Conservation (phyloP, 2,797 vertebrate genomes). For the Austrolebias charrua region DNA sequence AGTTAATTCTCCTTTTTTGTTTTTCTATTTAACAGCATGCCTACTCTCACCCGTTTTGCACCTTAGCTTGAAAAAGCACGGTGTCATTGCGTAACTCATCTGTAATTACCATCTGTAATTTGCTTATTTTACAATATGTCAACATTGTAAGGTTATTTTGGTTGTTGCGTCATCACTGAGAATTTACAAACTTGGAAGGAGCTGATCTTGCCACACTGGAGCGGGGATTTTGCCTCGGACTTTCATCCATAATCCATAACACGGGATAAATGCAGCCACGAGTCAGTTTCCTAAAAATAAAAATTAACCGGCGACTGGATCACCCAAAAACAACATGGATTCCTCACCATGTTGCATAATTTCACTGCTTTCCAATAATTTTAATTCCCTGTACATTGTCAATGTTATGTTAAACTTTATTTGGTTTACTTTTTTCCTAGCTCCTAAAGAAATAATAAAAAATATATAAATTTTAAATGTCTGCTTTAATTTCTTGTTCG, state of each 20-base stretch:
- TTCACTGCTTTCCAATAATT: slow-evolving; percentile 50
- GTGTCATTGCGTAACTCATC: slow-evolving; percentile 64
- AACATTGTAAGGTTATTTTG: slow-evolving; percentile 66
- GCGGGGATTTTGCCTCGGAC: slow-evolving; percentile 34
- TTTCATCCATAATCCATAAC: slow-evolving; percentile 35
- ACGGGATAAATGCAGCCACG: slow-evolving; percentile 7
- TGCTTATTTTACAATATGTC: slow-evolving; percentile 72
- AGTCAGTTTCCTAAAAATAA: slow-evolving; percentile 21
- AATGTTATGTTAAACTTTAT: slow-evolving; percentile 64
- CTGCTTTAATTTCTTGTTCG: slow-evolving; percentile 33
- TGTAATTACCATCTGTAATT: slow-evolving; percentile 75
- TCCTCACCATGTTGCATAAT: slow-evolving; percentile 46
- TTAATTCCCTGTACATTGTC: slow-evolving; percentile 66
- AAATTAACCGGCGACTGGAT: slow-evolving; percentile 40
- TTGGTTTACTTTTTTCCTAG: slow-evolving; percentile 76
- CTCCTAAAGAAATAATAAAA: slow-evolving; percentile 76
- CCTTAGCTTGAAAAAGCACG: slow-evolving; percentile 59
- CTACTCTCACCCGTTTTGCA: slow-evolving; percentile 56
- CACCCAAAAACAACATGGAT: slow-evolving; percentile 45
- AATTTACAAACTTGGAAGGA: slow-evolving; percentile 55
- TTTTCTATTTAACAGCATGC: slow-evolving; percentile 66
- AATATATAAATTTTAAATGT: slow-evolving; percentile 74
- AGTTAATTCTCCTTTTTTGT: slow-evolving; percentile 55
- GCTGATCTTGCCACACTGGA: slow-evolving; percentile 49
- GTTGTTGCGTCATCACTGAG: slow-evolving; percentile 52